A percentile compares a stretch with the other conserved stretches of the same genome.
Conservation (phyloP, 2,888 invertebrate genomes). For the Cephus pygmeus region DNA sequence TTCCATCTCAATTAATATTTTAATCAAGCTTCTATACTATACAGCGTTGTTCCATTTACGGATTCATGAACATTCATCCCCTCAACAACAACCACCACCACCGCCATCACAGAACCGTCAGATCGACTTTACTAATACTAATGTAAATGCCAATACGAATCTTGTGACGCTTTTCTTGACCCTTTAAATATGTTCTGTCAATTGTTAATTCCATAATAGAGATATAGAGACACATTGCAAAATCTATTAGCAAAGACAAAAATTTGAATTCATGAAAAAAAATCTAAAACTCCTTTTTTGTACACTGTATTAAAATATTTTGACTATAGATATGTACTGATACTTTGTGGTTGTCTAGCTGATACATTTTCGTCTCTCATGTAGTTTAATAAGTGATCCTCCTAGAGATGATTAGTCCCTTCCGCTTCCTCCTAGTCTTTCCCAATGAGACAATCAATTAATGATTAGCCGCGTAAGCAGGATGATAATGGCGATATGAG, state of each 20-base stretch:
- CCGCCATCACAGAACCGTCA: background rate
- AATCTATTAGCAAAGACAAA: background rate
- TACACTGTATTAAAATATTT: background rate
- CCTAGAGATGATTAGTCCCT: background rate
- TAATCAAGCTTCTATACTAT: slow-evolving; percentile 58
- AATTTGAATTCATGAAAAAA: background rate
- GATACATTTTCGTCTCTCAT: too few species aligned
- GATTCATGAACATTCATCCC: slow-evolving; percentile 39
- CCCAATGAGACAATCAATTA: background rate
- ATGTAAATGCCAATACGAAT: background rate
- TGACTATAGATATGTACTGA: background rate
- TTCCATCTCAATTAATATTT: slow-evolving; percentile 67
- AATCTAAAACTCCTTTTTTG: background rate
- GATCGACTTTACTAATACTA: background rate
- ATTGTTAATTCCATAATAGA: background rate
- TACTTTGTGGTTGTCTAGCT: background rate
- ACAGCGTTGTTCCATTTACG: slow-evolving; percentile 63
- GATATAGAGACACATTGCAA: background rate
- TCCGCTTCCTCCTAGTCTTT: background rate
- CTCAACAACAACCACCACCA: background rate
- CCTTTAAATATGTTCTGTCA: background rate
- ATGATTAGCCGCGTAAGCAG: background rate
- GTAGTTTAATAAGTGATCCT: background rate
- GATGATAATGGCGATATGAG: background rate
- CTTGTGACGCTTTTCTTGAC: background rate